Conservation (phyloP, 2,888 invertebrate species). For the Zygogramma bicolorata region DNA sequence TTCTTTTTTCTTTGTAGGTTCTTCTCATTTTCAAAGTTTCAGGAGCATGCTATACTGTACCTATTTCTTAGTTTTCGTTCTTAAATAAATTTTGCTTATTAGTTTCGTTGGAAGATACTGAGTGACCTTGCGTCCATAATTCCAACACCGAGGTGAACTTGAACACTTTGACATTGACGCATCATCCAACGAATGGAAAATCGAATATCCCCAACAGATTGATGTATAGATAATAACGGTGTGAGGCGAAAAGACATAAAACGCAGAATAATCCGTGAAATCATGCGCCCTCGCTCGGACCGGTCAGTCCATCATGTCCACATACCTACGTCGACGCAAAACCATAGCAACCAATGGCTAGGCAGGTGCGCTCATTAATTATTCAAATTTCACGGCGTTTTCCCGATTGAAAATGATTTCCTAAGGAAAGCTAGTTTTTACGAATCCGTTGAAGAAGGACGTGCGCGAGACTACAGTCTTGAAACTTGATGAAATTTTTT, state of each 20-base stretch:
- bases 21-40: no score
- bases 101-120: neutral
- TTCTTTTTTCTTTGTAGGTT: no score
- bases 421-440: constrained; percentile 46
- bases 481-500: no score
- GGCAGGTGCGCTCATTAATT: constrained; percentile 61
- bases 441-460: constrained; percentile 2
- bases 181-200: neutral
- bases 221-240: constrained; percentile 14
- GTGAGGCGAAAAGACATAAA: neutral
- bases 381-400: constrained; percentile 63
- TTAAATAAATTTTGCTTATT: no score
- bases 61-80: no score
- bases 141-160: neutral
- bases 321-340: constrained; percentile 55
- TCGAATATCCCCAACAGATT: constrained; percentile 15
- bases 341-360: constrained; percentile 59
- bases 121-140: neutral
- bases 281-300: constrained; percentile 12
- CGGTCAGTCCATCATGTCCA: constrained; percentile 22
- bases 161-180: neutral
- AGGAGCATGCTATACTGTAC: no score
- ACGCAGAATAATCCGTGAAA: neutral
- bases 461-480: no score
- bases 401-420: constrained; percentile 53